Evolutionary conservation across 2,797 vertebrate species (phyloP).

Genomic region (Prionace glauca): DNA sequence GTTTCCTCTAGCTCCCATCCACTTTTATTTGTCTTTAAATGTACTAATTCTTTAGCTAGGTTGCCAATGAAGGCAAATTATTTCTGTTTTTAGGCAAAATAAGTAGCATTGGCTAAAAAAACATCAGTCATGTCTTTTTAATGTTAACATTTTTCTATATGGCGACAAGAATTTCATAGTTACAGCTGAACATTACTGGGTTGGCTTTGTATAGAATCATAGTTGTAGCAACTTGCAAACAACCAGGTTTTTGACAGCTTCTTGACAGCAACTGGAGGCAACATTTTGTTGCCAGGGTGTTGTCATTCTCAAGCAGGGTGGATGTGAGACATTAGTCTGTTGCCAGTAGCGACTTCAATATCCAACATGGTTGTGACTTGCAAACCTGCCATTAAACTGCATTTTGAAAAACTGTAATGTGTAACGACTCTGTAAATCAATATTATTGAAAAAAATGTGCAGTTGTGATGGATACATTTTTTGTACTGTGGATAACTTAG

Average conservation of each 20-base stretch:
- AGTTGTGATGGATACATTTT: not conserved
- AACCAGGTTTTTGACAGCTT: not conserved
- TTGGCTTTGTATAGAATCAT: not conserved
- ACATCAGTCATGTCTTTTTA: not conserved
- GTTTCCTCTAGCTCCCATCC: not conserved
- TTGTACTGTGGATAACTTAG: not conserved
- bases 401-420: not conserved
- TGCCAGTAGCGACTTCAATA: not conserved
- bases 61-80: not conserved
- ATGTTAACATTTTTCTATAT: not conserved
- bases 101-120: not conserved
- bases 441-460: not conserved
- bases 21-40: not conserved
- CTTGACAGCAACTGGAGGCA: not conserved
- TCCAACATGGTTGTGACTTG: not conserved
- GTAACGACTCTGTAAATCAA: not conserved
- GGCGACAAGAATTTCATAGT: not conserved
- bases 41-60: not conserved
- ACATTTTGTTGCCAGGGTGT: not conserved
- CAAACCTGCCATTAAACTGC: not conserved
- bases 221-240: not conserved
- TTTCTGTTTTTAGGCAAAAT: not conserved
- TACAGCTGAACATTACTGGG: not conserved
- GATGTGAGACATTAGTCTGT: not conserved
- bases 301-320: not conserved